Evolutionary conservation across 2,797 vertebrate genomes (phyloP).

Genomic region (Tamandua tetradactyla): DNA sequence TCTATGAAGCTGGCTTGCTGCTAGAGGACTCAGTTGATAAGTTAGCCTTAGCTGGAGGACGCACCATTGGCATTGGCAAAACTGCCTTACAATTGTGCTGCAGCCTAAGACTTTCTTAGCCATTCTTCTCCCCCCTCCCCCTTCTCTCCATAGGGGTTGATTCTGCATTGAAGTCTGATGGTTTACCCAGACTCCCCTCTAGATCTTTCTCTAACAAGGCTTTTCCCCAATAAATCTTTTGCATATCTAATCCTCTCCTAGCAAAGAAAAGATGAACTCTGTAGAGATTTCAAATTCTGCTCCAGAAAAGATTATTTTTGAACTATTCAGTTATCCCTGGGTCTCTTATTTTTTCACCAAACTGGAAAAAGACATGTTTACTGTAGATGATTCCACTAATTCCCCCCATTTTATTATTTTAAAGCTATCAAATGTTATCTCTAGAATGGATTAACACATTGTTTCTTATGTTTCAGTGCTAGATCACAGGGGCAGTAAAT

Average conservation of each 20-base stretch:
- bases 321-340: neutral
- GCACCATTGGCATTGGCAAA: neutral
- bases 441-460: neutral
- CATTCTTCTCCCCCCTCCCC: neutral
- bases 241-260: neutral
- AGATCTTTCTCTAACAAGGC: neutral
- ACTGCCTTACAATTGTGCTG: neutral
- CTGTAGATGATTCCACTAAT: neutral
- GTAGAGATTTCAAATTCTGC: neutral
- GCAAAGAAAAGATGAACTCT: neutral
- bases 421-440: neutral
- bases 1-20: neutral
- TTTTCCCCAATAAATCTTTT: neutral
- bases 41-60: neutral
- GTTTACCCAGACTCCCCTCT: no score
- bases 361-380: neutral
- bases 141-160: neutral
- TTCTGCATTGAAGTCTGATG: neutral
- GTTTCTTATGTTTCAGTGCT: conserved; percentile 14
- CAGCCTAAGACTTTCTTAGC: neutral
- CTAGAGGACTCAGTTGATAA: neutral
- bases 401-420: conserved; percentile 3
- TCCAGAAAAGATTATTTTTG: neutral
- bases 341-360: neutral
- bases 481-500: neutral